Conservation (phyloP, 2,888 invertebrate species). For the Tetanocera ferruginea region DNA sequence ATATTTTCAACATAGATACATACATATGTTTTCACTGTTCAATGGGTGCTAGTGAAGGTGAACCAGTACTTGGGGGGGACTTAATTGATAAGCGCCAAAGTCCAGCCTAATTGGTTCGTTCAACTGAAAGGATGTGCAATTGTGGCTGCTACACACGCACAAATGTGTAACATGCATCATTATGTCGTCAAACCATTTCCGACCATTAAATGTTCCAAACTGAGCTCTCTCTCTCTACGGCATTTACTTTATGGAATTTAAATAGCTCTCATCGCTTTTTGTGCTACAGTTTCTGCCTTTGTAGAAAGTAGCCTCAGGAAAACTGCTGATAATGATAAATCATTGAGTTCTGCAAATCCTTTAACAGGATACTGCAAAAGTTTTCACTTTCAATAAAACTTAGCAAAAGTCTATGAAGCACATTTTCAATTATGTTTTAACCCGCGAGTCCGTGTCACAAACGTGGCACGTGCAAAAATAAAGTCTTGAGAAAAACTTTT, state of each 20-base stretch:
- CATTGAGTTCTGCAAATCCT: slow-evolving; percentile 1
- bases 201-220: too few species aligned
- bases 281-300: too few species aligned
- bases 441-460: neutral
- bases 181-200: too few species aligned
- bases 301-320: neutral
- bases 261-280: neutral
- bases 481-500: neutral
- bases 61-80: too few species aligned
- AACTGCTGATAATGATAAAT: slow-evolving; percentile 4
- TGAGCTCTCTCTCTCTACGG: neutral
- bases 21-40: too few species aligned
- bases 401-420: slow-evolving; percentile 1
- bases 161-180: too few species aligned
- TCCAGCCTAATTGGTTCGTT: too few species aligned
- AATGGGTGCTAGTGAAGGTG: too few species aligned
- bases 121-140: too few species aligned
- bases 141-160: too few species aligned
- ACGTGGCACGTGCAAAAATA: neutral
- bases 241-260: slow-evolving; percentile 37
- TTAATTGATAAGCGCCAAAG: too few species aligned
- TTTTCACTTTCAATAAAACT: neutral
- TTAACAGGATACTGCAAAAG: neutral
- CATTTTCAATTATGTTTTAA: slow-evolving; percentile 20
- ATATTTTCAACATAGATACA: too few species aligned